These are phyloP conservation scores for Ceratoteleas bidentatus DNA, from an alignment of 1,140 invertebrate genomes.

Conservation along the genomic window DNA sequence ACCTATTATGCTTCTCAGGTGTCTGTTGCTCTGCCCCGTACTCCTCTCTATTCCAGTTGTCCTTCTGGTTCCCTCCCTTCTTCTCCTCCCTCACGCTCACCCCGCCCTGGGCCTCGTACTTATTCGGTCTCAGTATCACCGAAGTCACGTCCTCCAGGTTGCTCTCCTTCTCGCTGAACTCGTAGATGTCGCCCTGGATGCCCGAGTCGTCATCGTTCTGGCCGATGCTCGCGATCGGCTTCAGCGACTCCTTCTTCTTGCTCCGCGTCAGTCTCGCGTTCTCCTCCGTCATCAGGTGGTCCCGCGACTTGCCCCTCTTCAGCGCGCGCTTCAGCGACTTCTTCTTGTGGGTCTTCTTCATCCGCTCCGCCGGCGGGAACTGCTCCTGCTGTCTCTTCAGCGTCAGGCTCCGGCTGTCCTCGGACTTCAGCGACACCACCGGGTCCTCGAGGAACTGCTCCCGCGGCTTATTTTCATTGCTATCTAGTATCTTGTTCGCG, in stretches of 20 bases:
- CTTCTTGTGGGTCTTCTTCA: slow-evolving; percentile 78
- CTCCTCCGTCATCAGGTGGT: slow-evolving; percentile 34
- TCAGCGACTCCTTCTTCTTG: slow-evolving; percentile 72
- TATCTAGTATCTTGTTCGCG: not conserved
- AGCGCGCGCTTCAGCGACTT: slow-evolving; percentile 74
- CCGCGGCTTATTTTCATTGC: slow-evolving; percentile 25
- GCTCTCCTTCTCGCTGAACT: slow-evolving; percentile 79
- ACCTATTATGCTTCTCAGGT: slow-evolving; percentile 34
- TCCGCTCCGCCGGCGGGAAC: slow-evolving; percentile 72
- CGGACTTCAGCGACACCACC: slow-evolving; percentile 65
- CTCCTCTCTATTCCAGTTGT: slow-evolving; percentile 17
- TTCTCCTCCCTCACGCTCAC: slow-evolving; percentile 45
- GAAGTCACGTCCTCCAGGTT: slow-evolving; percentile 75
- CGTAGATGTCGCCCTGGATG: slow-evolving; percentile 80
- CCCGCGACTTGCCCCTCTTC: slow-evolving; percentile 64
- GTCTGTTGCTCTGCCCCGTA: slow-evolving; percentile 14
- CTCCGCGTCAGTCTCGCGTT: slow-evolving; percentile 76
- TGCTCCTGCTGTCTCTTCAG: slow-evolving; percentile 72
- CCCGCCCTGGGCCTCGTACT: slow-evolving; percentile 69
- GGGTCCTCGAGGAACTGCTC: slow-evolving; percentile 26
- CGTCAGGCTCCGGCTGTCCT: slow-evolving; percentile 72
- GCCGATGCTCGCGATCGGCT: slow-evolving; percentile 67
- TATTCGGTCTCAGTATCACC: slow-evolving; percentile 64
- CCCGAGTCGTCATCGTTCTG: slow-evolving; percentile 79
- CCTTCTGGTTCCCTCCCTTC: slow-evolving; percentile 9